Evolutionary conservation across 2,113 vertebrate genomes (phyloP).

Genomic region (Triplophysa rosa): DNA sequence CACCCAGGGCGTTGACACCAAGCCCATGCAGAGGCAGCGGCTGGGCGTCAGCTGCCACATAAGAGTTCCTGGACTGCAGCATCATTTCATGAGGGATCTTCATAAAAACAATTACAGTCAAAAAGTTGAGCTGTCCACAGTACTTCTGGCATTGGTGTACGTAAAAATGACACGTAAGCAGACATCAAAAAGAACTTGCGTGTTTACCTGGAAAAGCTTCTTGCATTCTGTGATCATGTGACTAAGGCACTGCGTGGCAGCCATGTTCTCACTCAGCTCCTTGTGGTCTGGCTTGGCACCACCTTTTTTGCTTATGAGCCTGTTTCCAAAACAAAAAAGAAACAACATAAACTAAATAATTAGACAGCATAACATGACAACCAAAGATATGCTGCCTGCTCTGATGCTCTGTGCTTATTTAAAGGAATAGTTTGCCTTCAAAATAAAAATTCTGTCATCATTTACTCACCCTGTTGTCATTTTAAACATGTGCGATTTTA

Average conservation of each 20-base stretch:
- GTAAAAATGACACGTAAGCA: not conserved
- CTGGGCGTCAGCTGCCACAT: slow-evolving; percentile 75
- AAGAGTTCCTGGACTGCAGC: slow-evolving; percentile 79
- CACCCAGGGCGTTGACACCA: slow-evolving; percentile 53
- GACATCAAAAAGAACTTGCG: not conserved
- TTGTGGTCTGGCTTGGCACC: slow-evolving; percentile 78
- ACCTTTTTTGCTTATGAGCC: slow-evolving; percentile 74
- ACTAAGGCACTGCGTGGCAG: slow-evolving; percentile 80
- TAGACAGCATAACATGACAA: too few species aligned
- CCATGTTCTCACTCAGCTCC: slow-evolving; percentile 85
- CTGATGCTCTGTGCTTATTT: too few species aligned
- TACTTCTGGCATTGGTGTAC: too few species aligned
- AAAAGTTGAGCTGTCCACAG: not conserved
- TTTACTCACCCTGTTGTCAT: too few species aligned
- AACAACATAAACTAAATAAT: not conserved
- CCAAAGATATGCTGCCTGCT: too few species aligned
- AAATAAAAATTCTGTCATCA: too few species aligned
- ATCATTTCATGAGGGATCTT: slow-evolving; percentile 84
- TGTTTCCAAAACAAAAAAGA: slow-evolving; percentile 40
- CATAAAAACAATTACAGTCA: not conserved
- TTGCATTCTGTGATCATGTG: slow-evolving; percentile 88
- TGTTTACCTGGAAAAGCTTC: slow-evolving; percentile 84
- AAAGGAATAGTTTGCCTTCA: too few species aligned
- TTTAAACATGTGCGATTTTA: too few species aligned
- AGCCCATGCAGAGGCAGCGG: slow-evolving; percentile 72